Evolutionary conservation across 2,113 vertebrate species (phyloP).

Genomic region (Ariopsis seemanni): DNA sequence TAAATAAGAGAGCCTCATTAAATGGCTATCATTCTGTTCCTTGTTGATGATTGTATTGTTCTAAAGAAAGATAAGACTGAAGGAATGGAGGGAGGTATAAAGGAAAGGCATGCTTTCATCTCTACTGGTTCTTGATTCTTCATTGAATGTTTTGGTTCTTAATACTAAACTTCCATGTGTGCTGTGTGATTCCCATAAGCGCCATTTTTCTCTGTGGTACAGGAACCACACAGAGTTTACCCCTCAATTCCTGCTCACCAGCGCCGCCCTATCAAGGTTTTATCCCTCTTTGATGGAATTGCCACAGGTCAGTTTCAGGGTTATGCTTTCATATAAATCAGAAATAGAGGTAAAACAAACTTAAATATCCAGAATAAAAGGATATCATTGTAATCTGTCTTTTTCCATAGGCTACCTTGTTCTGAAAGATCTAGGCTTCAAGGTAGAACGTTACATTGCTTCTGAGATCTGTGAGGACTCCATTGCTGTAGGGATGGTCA

Average conservation of each 20-base stretch:
- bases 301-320: constrained; percentile 79
- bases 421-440: constrained; percentile 88
- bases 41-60: background rate
- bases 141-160: background rate
- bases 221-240: constrained; percentile 92
- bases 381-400: background rate
- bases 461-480: constrained; percentile 90
- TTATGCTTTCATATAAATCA: background rate
- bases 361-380: background rate
- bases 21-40: background rate
- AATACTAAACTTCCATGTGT: background rate
- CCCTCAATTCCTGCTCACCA: constrained; percentile 80
- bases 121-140: background rate
- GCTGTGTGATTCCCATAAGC: background rate
- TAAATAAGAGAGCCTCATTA: background rate
- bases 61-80: background rate
- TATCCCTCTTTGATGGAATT: constrained; percentile 94
- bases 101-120: background rate
- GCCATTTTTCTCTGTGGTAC: constrained; percentile 37
- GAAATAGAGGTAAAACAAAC: background rate
- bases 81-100: background rate
- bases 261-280: constrained; percentile 83
- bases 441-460: constrained; percentile 87
- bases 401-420: constrained; percentile 83
- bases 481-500: constrained; percentile 80